A percentile compares a stretch with the other conserved stretches of the same genome.
Evolutionary conservation across 1,140 invertebrate species (phyloP).

Genomic region (Homalodisca vitripennis): DNA sequence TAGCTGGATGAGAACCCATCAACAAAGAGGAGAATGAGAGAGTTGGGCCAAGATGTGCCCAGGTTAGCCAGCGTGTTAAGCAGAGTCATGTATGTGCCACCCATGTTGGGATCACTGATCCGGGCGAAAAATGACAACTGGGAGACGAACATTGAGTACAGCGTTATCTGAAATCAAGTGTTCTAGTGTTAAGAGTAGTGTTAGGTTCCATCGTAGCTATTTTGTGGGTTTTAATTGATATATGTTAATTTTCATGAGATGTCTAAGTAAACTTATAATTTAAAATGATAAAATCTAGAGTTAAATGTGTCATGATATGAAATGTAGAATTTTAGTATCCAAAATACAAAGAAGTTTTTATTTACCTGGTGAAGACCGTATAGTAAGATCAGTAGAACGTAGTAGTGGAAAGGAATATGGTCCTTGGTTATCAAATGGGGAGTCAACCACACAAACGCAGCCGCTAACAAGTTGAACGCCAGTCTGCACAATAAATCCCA

Average conservation of each 20-base stretch:
- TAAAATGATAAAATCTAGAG: not conserved
- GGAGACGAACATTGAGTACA: slow-evolving; percentile 81
- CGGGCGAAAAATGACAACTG: slow-evolving; percentile 81
- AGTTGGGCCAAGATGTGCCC: slow-evolving; percentile 96
- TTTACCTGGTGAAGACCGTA: slow-evolving; percentile 90
- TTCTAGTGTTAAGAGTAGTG: not conserved
- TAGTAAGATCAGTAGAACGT: slow-evolving; percentile 70
- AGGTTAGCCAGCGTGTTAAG: slow-evolving; percentile 96
- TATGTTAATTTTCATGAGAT: not conserved
- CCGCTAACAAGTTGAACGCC: slow-evolving; percentile 72
- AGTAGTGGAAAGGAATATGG: slow-evolving; percentile 76
- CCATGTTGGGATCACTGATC: slow-evolving; percentile 90
- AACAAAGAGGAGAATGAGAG: slow-evolving; percentile 88
- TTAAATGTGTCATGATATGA: not conserved
- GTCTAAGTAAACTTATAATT: not conserved
- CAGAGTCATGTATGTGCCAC: slow-evolving; percentile 99
- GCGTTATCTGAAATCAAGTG: slow-evolving; percentile 54
- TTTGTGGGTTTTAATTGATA: not conserved
- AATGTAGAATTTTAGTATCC: not conserved
- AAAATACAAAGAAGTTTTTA: not conserved
- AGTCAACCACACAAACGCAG: slow-evolving; percentile 81
- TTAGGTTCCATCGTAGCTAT: not conserved
- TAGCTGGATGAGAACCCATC: slow-evolving; percentile 81
- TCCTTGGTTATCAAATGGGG: slow-evolving; percentile 65
- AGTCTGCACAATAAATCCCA: slow-evolving; percentile 57